phyloP scores from a whole-genome alignment of 1,140 invertebrate species.

The Drosophila nebulosa region DNA sequence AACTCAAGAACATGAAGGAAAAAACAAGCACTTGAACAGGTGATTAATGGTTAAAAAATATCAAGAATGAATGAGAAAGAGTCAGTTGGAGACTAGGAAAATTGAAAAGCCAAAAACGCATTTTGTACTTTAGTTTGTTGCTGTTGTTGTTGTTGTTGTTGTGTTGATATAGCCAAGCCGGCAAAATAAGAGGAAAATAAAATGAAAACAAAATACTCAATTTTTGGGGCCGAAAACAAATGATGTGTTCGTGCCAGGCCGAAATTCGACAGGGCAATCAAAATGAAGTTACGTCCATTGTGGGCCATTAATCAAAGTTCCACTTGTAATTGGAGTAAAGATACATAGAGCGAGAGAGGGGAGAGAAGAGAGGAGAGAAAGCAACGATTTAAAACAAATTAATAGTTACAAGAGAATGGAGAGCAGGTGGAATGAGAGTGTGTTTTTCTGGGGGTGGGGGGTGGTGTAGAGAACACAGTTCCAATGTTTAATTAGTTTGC shows the following conservation, averaged over 20 bases:
- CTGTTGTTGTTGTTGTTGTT: too few species aligned
- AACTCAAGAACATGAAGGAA: background rate
- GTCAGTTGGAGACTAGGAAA: conserved; percentile 19
- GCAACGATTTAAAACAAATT: conserved; percentile 72
- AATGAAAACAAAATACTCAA: background rate
- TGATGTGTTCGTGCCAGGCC: conserved; percentile 61
- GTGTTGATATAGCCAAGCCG: conserved; percentile 45
- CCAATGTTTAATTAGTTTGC: conserved; percentile 71
- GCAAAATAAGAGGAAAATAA: conserved; percentile 30
- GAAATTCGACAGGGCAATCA: conserved; percentile 64
- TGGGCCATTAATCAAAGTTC: conserved; percentile 59
- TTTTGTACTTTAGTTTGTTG: conserved; percentile 43
- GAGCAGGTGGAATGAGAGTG: background rate
- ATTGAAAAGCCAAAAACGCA: conserved; percentile 68
- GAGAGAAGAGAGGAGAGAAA: conserved; percentile 5
- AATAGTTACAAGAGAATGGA: conserved; percentile 45
- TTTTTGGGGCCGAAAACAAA: conserved; percentile 32
- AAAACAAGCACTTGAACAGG: background rate
- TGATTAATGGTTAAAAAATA: background rate
- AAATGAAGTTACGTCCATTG: conserved; percentile 69
- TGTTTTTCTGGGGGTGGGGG: background rate
- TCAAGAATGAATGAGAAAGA: background rate
- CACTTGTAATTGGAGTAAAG: conserved; percentile 38
- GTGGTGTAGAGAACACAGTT: conserved; percentile 13
- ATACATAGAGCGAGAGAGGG: conserved; percentile 15